Evolutionary conservation across 2,113 vertebrate species (phyloP).

Genomic region (Axis porcinus): DNA sequence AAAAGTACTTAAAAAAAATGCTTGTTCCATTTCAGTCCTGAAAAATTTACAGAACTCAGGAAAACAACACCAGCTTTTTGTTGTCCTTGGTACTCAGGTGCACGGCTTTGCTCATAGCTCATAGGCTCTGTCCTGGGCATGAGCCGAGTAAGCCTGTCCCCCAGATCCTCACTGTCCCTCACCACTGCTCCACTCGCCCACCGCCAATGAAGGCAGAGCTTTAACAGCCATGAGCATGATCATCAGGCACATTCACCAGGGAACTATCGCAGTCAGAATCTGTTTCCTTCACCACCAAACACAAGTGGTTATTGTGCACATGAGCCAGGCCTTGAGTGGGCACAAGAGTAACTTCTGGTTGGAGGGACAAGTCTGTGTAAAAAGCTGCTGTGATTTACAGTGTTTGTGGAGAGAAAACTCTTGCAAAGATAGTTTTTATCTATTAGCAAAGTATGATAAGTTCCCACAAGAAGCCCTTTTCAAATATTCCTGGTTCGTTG

Average conservation of each 20-base stretch:
- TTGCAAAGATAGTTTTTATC: not conserved
- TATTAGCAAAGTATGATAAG: not conserved
- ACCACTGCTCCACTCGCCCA: not conserved
- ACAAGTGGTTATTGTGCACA: not conserved
- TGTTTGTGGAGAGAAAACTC: not conserved
- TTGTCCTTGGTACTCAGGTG: not conserved
- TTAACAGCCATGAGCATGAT: not conserved
- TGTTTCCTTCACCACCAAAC: not conserved
- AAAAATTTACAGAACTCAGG: constrained; percentile 27
- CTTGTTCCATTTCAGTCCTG: not conserved
- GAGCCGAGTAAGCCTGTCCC: not conserved
- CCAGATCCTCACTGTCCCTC: not conserved
- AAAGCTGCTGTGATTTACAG: not conserved
- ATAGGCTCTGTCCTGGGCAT: constrained; percentile 51
- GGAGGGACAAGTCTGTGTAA: not conserved
- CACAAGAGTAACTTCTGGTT: not conserved
- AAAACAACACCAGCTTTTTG: constrained; percentile 42
- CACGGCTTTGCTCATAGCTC: constrained; percentile 16
- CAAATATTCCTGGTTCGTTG: not conserved
- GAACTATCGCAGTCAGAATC: not conserved
- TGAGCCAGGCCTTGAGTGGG: not conserved
- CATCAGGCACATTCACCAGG: not conserved
- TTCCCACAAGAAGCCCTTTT: not conserved
- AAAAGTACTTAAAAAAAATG: constrained; percentile 4
- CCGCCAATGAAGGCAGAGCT: constrained; percentile 1